Base-by-base conservation (phyloP, 2,113 vertebrate genomes). In the Corythornis madagascariensis region DNA sequence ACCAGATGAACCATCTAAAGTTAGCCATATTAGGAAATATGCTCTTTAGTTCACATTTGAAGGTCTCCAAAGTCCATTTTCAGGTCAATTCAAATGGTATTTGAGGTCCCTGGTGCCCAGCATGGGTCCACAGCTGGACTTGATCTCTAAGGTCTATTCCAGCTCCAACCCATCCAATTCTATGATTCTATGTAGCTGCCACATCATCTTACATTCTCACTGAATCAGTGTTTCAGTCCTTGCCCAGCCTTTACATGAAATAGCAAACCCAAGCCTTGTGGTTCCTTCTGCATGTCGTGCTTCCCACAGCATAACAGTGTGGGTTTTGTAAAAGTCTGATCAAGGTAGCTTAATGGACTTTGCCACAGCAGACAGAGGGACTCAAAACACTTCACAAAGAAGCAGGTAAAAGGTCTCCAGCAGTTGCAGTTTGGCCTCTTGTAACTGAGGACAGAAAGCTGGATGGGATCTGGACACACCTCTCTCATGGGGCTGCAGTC, bases 401-500 rank as follows among this genome's bases (percentile, higher is more conserved):
- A 90, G 29, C 48, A 83, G 38, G 60, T 64, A 22, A 7, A 26
- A 52, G n/a, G 28, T 77, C 59, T 45, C 59, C 43, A 10, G 4
- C 22, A 45, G 22, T 31, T 60, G 40, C 79, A 82, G 75, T 91
- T 86, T 40, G 87, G 63, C 18, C 60, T 75, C 11, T 66, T 28
- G 63, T 13, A 67, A 28, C 43, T 60, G 59, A 0, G 3, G 61
- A 17, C 17, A 55, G 79, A 60, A 80, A 55, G 38, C 33, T 88
- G 88, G 64, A 55, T 3, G 7, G 48, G 50, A 50, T 43, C 59
- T 53, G 1, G 0, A 13, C 1, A 24, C 1, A 0, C 40, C 71
- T 28, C 31, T 2, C 35, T 81, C 4, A 0, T 0, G 2, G 56
- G 63, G 52, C 64, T n/a, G 67, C 63, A 17, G 9, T 29, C 83